phyloP scores from a whole-genome alignment of 2,797 vertebrate genomes.

The Menidia menidia region DNA sequence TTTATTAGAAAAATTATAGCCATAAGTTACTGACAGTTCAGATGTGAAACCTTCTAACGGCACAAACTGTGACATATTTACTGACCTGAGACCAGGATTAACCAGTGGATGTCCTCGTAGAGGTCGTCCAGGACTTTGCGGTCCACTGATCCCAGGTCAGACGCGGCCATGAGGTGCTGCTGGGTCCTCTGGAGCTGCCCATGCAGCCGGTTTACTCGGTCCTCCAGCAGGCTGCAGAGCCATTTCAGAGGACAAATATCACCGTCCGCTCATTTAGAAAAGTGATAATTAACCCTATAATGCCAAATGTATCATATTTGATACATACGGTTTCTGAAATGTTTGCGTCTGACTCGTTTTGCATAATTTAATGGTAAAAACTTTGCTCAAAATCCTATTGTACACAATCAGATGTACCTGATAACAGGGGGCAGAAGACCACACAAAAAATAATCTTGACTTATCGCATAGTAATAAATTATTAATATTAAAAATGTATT shows the following conservation, averaged over 20 bases:
- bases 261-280: not conserved
- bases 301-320: too few relatives aligned
- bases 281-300: too few relatives aligned
- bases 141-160: slow-evolving; percentile 87
- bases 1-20: not conserved
- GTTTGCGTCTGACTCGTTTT: too few relatives aligned
- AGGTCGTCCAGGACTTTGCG: slow-evolving; percentile 95
- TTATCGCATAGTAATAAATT: too few relatives aligned
- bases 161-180: slow-evolving; percentile 92
- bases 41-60: not conserved
- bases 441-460: too few relatives aligned
- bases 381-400: too few relatives aligned
- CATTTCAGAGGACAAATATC: not conserved
- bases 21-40: not conserved
- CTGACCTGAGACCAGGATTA: slow-evolving; percentile 98
- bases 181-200: slow-evolving; percentile 96
- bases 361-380: too few relatives aligned
- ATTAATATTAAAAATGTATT: too few relatives aligned
- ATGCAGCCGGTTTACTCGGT: slow-evolving; percentile 94
- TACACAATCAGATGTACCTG: too few relatives aligned
- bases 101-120: slow-evolving; percentile 99
- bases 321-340: too few relatives aligned
- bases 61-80: not conserved
- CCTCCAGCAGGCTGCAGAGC: slow-evolving; percentile 90
- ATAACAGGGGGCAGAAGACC: too few relatives aligned